phyloP scores from a whole-genome alignment of 2,113 vertebrate genomes.

The Lophotis ruficrista region DNA sequence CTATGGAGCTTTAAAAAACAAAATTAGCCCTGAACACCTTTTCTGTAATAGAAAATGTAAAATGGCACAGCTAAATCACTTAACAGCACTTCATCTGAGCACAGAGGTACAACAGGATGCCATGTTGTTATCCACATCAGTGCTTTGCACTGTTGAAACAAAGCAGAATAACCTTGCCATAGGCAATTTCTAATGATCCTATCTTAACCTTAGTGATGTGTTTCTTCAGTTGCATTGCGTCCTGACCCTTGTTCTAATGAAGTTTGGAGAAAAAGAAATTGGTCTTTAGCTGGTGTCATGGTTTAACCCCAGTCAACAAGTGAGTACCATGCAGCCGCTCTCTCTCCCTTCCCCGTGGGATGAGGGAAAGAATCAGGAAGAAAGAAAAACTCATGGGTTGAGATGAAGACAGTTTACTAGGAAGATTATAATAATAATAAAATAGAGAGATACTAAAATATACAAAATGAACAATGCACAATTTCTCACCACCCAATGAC shows the following conservation, averaged over 20 bases:
- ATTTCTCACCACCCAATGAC: too few relatives aligned
- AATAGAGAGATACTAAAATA: too few relatives aligned
- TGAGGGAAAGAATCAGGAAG: too few relatives aligned
- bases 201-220: not conserved
- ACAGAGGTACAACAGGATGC: not conserved
- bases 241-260: not conserved
- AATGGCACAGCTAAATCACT: not conserved
- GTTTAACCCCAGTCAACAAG: too few relatives aligned
- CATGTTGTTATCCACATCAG: not conserved
- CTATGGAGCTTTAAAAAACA: not conserved
- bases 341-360: too few relatives aligned
- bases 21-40: not conserved
- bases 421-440: too few relatives aligned
- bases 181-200: not conserved
- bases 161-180: not conserved
- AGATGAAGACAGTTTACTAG: too few relatives aligned
- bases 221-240: not conserved
- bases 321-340: too few relatives aligned
- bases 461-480: too few relatives aligned
- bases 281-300: not conserved
- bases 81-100: not conserved
- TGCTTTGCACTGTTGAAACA: not conserved
- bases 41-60: not conserved
- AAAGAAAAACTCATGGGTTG: too few relatives aligned
- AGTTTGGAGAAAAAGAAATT: not conserved